phyloP scores from a whole-genome alignment of 1,140 invertebrate species.

The Mactra quadrangularis region DNA sequence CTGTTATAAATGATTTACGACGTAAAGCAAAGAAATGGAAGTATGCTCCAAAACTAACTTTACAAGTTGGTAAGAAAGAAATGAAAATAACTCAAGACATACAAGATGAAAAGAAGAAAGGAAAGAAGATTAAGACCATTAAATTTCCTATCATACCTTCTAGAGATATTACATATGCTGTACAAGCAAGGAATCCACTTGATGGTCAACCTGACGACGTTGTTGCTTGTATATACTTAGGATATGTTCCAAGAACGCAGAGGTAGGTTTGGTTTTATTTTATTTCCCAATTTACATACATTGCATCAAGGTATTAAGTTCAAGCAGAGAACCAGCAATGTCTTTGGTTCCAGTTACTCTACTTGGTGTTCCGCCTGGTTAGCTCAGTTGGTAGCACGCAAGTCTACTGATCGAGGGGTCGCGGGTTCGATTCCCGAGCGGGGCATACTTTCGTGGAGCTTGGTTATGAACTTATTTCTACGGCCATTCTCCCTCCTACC shows the following conservation, averaged over 20 bases:
- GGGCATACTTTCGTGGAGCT: too few species aligned
- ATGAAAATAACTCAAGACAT: slow-evolving; percentile 95
- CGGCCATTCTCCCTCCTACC: too few species aligned
- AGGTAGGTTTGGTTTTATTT: slow-evolving; percentile 77
- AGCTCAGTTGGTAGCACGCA: too few species aligned
- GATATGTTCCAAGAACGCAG: slow-evolving; percentile 90
- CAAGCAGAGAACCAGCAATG: too few species aligned
- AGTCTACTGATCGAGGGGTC: too few species aligned
- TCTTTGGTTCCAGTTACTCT: too few species aligned
- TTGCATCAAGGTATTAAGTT: too few species aligned
- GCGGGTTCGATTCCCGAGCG: too few species aligned
- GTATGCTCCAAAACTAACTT: slow-evolving; percentile 89
- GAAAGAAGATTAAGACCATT: slow-evolving; percentile 76
- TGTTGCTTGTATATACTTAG: slow-evolving; percentile 92
- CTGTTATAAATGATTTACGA: slow-evolving; percentile 93
- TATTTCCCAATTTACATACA: too few species aligned
- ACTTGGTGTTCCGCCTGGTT: too few species aligned
- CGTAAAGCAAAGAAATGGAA: slow-evolving; percentile 89
- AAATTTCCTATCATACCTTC: slow-evolving; percentile 80
- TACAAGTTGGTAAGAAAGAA: slow-evolving; percentile 95
- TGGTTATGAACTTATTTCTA: too few species aligned
- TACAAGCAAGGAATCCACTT: slow-evolving; percentile 66
- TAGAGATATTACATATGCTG: slow-evolving; percentile 76
- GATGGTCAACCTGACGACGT: slow-evolving; percentile 87
- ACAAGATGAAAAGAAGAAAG: slow-evolving; percentile 71